Conservation (phyloP, 2,888 invertebrate genomes). For the Baccha elongata region DNA sequence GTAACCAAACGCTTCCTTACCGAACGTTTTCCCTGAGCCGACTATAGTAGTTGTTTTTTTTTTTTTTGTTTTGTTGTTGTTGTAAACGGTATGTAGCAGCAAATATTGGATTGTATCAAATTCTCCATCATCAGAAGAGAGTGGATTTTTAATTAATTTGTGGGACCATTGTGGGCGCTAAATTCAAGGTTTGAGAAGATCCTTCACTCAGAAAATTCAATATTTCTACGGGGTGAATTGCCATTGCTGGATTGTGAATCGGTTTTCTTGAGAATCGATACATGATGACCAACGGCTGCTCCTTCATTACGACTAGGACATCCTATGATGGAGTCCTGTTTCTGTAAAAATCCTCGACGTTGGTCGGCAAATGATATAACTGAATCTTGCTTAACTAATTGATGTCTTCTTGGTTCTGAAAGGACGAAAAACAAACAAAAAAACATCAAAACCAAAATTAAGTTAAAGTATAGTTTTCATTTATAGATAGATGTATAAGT, state of each 20-base stretch:
- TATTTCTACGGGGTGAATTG: constrained; percentile 80
- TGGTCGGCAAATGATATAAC: constrained; percentile 82
- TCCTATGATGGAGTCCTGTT: constrained; percentile 82
- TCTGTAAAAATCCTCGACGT: constrained; percentile 80
- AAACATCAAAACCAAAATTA: constrained; percentile 8
- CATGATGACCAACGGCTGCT: constrained; percentile 80
- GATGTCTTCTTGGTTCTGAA: constrained; percentile 80
- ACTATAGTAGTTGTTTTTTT: constrained; percentile 71
- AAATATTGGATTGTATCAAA: constrained; percentile 73
- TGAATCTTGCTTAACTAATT: constrained; percentile 82
- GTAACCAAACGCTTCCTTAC: constrained; percentile 70
- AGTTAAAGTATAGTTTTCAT: constrained; percentile 4
- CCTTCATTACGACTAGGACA: constrained; percentile 81
- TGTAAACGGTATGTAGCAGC: constrained; percentile 71
- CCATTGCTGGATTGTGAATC: constrained; percentile 80
- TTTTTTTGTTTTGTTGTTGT: constrained; percentile 49
- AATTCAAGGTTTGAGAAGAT: constrained; percentile 19
- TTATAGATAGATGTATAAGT: too few relatives aligned
- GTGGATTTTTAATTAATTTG: constrained; percentile 58
- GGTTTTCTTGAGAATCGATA: constrained; percentile 82
- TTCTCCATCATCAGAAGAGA: constrained; percentile 45
- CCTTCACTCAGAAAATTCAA: constrained; percentile 81
- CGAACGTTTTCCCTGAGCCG: constrained; percentile 74
- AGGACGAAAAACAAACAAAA: constrained; percentile 1
- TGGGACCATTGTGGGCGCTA: constrained; percentile 45